Evolutionary conservation across 2,113 vertebrate species (phyloP).

Genomic region (Callipepla californica): DNA sequence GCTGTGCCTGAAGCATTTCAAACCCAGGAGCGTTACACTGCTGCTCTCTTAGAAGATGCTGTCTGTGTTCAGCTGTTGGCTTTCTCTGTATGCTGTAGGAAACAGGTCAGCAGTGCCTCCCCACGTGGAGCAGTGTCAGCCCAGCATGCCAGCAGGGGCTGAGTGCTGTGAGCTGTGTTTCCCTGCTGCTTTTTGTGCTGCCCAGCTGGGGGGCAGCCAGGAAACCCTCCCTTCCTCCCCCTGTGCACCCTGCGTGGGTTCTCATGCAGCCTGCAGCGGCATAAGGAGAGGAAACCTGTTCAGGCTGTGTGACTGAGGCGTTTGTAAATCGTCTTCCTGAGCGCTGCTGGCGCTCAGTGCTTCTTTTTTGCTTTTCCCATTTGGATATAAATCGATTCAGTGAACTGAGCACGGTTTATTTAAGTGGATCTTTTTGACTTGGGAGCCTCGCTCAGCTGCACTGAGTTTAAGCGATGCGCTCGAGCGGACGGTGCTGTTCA

Average conservation of each 20-base stretch:
- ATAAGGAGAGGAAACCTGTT: background rate
- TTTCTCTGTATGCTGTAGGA: background rate
- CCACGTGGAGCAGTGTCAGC: accelerated
- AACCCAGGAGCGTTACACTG: accelerated
- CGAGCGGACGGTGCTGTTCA: background rate
- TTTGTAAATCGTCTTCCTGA: background rate
- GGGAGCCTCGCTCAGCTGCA: background rate
- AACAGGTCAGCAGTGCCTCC: background rate
- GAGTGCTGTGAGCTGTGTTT: background rate
- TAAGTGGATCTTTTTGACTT: background rate
- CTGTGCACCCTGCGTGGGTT: accelerated
- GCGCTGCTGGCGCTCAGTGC: accelerated
- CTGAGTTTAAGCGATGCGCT: background rate
- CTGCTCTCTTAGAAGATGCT: background rate
- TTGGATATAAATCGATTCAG: background rate
- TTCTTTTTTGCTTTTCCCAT: background rate
- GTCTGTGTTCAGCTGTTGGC: accelerated
- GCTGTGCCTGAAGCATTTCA: background rate
- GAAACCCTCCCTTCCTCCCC: background rate
- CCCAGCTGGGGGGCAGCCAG: accelerated
- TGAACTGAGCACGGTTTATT: background rate
- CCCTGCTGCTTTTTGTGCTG: background rate
- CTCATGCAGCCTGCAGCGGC: background rate
- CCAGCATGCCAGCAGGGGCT: background rate
- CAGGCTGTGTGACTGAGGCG: background rate